Percentiles rank a stretch among this genome's conserved stretches.
phyloP scores from a whole-genome alignment of 2,888 invertebrate genomes.

The Patella depressa region DNA sequence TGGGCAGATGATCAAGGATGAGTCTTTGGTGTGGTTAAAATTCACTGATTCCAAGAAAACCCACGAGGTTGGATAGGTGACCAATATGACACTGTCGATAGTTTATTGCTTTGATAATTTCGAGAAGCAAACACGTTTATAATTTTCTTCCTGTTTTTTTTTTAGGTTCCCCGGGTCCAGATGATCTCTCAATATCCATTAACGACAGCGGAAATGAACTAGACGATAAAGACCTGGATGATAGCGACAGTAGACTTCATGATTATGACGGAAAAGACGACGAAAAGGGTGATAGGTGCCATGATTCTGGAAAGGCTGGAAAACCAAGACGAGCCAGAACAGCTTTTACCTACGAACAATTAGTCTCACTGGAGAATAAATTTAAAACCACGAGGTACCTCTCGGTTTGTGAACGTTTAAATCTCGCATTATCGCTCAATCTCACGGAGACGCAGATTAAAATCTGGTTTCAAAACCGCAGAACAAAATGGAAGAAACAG shows the following conservation, averaged over 20 bases:
- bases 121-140: no score
- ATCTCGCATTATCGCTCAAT: slow-evolving; percentile 92
- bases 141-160: neutral
- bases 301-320: slow-evolving; percentile 72
- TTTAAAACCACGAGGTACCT: slow-evolving; percentile 95
- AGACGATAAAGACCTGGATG: slow-evolving; percentile 35
- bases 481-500: slow-evolving; percentile 99
- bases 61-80: no score
- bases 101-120: no score
- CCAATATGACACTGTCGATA: no score
- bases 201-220: slow-evolving; percentile 38
- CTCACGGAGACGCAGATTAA: slow-evolving; percentile 93
- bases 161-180: slow-evolving; percentile 31
- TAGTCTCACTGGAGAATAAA: slow-evolving; percentile 98
- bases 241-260: slow-evolving; percentile 38
- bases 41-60: no score
- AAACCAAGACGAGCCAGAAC: slow-evolving; percentile 93
- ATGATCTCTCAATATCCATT: slow-evolving; percentile 42
- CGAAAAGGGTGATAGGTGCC: slow-evolving; percentile 24
- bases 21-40: no score
- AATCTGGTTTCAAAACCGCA: slow-evolving; percentile 80
- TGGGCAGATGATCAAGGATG: no score
- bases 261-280: slow-evolving; percentile 30
- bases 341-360: slow-evolving; percentile 97
- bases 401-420: slow-evolving; percentile 96